Base-by-base conservation (phyloP, 2,113 vertebrate species). In the Rhagologus leucostigma region DNA sequence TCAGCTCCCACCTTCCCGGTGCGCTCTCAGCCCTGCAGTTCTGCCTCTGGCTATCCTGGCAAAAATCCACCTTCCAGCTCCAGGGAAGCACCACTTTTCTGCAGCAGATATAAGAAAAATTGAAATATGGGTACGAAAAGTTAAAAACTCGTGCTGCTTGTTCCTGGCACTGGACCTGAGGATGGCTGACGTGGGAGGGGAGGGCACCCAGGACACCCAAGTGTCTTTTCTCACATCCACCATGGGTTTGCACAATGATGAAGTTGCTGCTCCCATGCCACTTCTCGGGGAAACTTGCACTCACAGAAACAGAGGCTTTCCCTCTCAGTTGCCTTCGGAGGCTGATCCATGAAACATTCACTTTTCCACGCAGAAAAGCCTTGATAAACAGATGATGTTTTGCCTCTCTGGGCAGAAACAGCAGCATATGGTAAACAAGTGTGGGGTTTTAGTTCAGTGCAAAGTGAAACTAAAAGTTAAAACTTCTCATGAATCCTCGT, bases 1-100 rank as follows among this genome's bases (percentile, higher is more conserved):
- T 67, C 47, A 32, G 6, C 20, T 65, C 8, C 3, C 8, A 12
- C 7, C 11, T 46, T 67, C 29, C 12, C 33, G 0, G 0, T 6
- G 16, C 57, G 13, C 3, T 3, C 29, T 46, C 4, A 29, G 84
- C 19, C 21, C 15, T 24, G 10, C 1, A 1, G 11, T 22, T 63
- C n/a, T 68, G 30, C 4, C 29, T 50, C 26, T 21, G 21, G 3
- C 3, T 73, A 1, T n/a, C 6, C 24, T 24, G 22, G 14, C 21
- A 41, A 18, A 14, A 35, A 9, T 35, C 4, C 42, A 7, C 5
- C 69, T 55, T 64, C 30, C 12, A 56, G 3, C 11, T 59, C 22
- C 2, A 2, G 6, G 8, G 9, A 89, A 79, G 2, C 8, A 10
- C 9, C 10, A 14, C 7, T 42, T 60, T 55, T 47, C 26, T 29